A percentile compares a stretch with the other conserved stretches of the same genome.
These are phyloP conservation scores for Microctonus hyperodae DNA, from an alignment of 2,888 invertebrate species.

Conservation along the genomic window DNA sequence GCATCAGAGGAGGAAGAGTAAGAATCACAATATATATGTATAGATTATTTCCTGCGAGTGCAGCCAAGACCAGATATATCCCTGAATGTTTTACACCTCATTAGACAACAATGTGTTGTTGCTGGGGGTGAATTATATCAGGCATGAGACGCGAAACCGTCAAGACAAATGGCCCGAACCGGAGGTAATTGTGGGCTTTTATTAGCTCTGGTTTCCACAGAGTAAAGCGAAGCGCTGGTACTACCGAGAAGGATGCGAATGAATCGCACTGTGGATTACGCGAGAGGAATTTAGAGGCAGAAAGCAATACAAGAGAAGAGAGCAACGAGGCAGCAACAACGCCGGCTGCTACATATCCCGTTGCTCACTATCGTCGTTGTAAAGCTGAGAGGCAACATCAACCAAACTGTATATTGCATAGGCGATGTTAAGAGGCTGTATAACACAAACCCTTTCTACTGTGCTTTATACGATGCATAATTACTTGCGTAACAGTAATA, in stretches of 20 bases:
- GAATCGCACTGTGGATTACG: slow-evolving; percentile 1
- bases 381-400: slow-evolving; percentile 27
- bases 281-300: slow-evolving; percentile 22
- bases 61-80: slow-evolving; percentile 53
- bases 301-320: slow-evolving; percentile 32
- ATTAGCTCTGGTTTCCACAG: slow-evolving; percentile 60
- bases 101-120: slow-evolving; percentile 64
- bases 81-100: slow-evolving; percentile 63
- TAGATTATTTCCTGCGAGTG: slow-evolving; percentile 43
- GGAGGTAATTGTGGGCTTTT: slow-evolving; percentile 64
- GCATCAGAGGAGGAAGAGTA: slow-evolving; percentile 18
- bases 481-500: slow-evolving; percentile 62
- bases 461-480: slow-evolving; percentile 50
- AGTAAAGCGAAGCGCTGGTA: slow-evolving; percentile 31
- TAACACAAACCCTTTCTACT: slow-evolving; percentile 11
- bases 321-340: slow-evolving; percentile 36
- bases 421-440: background rate
- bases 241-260: background rate
- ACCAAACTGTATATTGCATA: slow-evolving; percentile 6
- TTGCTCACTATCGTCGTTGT: slow-evolving; percentile 35
- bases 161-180: slow-evolving; percentile 63
- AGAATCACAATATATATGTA: slow-evolving; percentile 12
- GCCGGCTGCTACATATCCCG: slow-evolving; percentile 35
- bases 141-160: slow-evolving; percentile 60
- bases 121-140: slow-evolving; percentile 62